Evolutionary conservation across 2,113 vertebrate genomes (phyloP).

Genomic region (Clarias magur): DNA sequence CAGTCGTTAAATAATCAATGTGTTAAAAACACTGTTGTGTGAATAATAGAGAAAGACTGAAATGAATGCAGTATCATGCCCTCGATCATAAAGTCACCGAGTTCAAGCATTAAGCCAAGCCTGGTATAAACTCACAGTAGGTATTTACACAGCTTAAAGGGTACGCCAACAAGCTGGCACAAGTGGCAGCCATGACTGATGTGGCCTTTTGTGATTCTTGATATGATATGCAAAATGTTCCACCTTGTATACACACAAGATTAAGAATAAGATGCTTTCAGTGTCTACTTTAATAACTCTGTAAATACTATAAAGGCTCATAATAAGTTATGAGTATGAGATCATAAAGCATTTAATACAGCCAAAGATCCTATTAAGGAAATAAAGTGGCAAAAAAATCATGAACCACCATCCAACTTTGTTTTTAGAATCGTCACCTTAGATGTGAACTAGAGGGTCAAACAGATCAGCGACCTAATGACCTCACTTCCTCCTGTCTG

Average conservation of each 20-base stretch:
- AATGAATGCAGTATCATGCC: background rate
- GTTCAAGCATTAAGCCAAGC: background rate
- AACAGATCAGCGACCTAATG: background rate
- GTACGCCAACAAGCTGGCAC: background rate
- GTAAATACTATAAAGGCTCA: background rate
- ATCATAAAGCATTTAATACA: background rate
- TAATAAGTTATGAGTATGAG: background rate
- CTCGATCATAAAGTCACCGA: constrained; percentile 12
- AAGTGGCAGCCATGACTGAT: background rate
- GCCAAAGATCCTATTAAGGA: background rate
- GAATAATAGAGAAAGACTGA: background rate
- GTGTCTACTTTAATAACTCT: background rate
- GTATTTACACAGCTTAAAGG: background rate
- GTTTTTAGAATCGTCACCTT: background rate
- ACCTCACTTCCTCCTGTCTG: background rate
- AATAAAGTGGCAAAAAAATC: background rate
- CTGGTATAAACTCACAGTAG: background rate
- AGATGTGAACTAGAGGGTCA: background rate
- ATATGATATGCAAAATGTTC: background rate
- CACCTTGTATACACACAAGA: background rate
- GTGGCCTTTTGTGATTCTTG: background rate
- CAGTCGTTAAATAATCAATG: too few relatives aligned
- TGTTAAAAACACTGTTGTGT: background rate
- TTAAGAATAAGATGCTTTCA: background rate
- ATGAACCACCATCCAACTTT: background rate